These are phyloP conservation scores for Rutpela maculata DNA, from an alignment of 2,888 invertebrate genomes.

Conservation along the genomic window DNA sequence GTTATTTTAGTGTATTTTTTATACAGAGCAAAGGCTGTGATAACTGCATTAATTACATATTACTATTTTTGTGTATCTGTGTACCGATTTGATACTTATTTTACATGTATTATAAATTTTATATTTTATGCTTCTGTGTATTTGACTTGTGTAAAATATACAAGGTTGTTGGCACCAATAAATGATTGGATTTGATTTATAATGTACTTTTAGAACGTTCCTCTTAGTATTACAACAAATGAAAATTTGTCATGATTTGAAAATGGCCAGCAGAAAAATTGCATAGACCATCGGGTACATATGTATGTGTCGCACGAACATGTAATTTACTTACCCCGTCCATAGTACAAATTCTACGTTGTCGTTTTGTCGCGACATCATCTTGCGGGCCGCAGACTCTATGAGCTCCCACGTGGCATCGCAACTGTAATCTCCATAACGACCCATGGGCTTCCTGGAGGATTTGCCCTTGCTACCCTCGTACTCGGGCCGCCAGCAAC, in stretches of 20 bases:
- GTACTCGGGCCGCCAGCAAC: constrained; percentile 70
- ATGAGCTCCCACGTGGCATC: constrained; percentile 93
- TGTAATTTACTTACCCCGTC: constrained; percentile 86
- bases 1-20: too few relatives aligned
- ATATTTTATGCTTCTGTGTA: too few relatives aligned
- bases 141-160: too few relatives aligned
- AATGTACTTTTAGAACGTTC: neutral
- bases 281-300: neutral
- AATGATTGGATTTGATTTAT: too few relatives aligned
- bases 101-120: too few relatives aligned
- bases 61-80: too few relatives aligned
- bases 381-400: constrained; percentile 90
- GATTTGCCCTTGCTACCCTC: constrained; percentile 68
- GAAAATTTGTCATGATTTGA: constrained; percentile 8
- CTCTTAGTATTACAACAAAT: neutral
- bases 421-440: constrained; percentile 88
- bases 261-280: neutral
- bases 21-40: too few relatives aligned
- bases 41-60: too few relatives aligned
- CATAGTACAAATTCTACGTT: constrained; percentile 95
- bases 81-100: too few relatives aligned
- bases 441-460: constrained; percentile 80
- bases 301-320: constrained; percentile 21
- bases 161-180: too few relatives aligned
- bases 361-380: constrained; percentile 89